Conservation (phyloP, 2,113 vertebrate species). For the Pelmatolapia mariae region DNA sequence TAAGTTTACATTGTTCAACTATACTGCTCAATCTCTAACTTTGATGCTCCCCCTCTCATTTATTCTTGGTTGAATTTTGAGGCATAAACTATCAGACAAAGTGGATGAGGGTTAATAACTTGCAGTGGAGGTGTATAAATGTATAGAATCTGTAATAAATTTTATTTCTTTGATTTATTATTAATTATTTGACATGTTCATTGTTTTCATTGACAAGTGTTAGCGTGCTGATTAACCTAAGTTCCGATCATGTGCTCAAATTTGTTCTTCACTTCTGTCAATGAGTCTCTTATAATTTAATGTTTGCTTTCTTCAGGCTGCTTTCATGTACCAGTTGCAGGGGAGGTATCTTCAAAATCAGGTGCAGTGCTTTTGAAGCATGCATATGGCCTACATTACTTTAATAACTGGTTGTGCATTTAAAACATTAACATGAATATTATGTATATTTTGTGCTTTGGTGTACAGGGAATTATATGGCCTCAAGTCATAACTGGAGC, state of each 20-base stretch:
- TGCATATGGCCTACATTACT: not conserved
- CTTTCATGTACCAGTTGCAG: constrained; percentile 87
- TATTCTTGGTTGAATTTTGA: not conserved
- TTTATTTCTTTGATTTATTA: not conserved
- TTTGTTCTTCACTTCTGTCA: not conserved
- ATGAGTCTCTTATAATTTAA: not conserved
- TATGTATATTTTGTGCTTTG: not conserved
- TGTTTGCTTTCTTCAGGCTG: constrained; percentile 68
- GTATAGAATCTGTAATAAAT: not conserved
- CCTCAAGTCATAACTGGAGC: constrained; percentile 84
- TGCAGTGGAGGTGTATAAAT: not conserved
- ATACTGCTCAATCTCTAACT: not conserved
- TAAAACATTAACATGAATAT: not conserved
- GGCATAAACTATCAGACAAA: not conserved
- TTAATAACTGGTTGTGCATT: not conserved
- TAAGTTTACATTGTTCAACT: not conserved
- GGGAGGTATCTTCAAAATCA: constrained; percentile 86
- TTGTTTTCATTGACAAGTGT: not conserved
- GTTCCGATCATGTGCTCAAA: not conserved
- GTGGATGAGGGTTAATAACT: not conserved
- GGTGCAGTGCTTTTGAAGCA: constrained; percentile 35
- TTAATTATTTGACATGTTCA: not conserved
- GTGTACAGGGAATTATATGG: constrained; percentile 83
- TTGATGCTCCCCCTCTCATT: not conserved
- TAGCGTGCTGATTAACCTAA: not conserved